Base-by-base conservation (phyloP, 2,113 vertebrate genomes). In the Hiodon alosoides region DNA sequence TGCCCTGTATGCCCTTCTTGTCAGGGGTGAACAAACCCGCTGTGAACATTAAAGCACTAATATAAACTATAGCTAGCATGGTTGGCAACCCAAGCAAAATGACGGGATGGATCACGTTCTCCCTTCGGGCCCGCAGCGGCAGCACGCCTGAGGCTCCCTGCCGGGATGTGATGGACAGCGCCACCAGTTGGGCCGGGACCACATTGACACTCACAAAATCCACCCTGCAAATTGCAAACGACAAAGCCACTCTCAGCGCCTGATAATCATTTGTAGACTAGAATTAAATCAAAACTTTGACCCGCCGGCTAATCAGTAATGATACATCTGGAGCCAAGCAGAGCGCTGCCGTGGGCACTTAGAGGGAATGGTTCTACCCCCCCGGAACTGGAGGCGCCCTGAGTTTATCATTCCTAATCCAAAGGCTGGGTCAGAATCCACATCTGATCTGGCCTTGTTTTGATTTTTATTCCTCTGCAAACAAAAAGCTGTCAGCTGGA, bases 31-130 rank as follows among this genome's bases (percentile, higher is more conserved):
- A 31, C 31, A 31, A 31, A 31, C 31, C 31, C 31, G 31, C 31
- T 31, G 31, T 59, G 60, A 75, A 85, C 80, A 81, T 84, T 80
- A 86, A 86, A 83, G 76, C 62, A 62, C 72, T 13, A 80, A 83
- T 31, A 31, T 31, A 31, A 31, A 31, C 31, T 31, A 31, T 31
- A 31, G 31, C 31, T 31, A 31, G 31, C 31, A 31, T 31, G 31
- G 31, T 31, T 31, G 31, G 31, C 31, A 31, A 31, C 31, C 2
- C 31, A 31, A 31, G 31, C 31, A 31, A 31, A 31, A 31, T 31
- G 31, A 31, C 2, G 31, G 31, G 31, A 31, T 31, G 31, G 31
- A 31, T 31, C 31, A 31, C 31, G 31, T 31, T 31, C 31, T 31
- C 31, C 31, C 31, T 31, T 31, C 31, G 31, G 31, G 31, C 31